Base-by-base conservation (phyloP, 2,797 vertebrate species). In the Echeneis naucrates region DNA sequence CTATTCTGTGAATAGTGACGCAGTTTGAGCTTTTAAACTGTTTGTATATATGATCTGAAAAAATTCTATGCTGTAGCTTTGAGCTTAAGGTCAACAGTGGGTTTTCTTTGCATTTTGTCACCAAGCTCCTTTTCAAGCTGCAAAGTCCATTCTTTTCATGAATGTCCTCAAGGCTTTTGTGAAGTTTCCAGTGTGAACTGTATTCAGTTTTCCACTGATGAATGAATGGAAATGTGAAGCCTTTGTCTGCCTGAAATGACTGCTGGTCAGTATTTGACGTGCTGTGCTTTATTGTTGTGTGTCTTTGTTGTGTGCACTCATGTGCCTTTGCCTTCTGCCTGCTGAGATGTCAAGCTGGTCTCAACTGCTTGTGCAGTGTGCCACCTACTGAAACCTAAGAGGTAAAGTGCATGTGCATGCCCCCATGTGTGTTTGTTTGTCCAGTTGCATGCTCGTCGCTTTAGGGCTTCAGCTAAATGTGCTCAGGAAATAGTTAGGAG, bases 341-440 rank as follows among this genome's bases (percentile, higher is more conserved):
- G 60, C 91, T 90, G 93, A 94, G 94, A 92, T 72, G 89, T 83
- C 89, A 84, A 35, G 82, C 91, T 90, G 88, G 87, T 89, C 88
- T 93, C 92, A 78, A 76, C 90, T 88, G 94, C 92, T 94, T 93
- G 90, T 82, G 83, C 88, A 86, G 92, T 90, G 90, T 89, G 89
- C 89, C 92, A 88, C 90, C 89, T 89, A 69, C 93, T 88, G 88
- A 86, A 75, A 51, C 81, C 78, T 58, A n/a, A 72, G 82, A 91
- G 90, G 89, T 90, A 94, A 92, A 83, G 83, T 83, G 83, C 84
- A 82, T 80, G 87, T 74, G 89, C 87, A 68, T 81, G 82, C 59
- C 19, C 35, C 33, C 58, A 61, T 87, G 53, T 66, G 55, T 77
- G 56, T 79, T 55, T 67, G 54, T 60, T 52, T 57, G 77, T 80